phyloP scores from a whole-genome alignment of 2,888 invertebrate genomes.

The Labia minor region DNA sequence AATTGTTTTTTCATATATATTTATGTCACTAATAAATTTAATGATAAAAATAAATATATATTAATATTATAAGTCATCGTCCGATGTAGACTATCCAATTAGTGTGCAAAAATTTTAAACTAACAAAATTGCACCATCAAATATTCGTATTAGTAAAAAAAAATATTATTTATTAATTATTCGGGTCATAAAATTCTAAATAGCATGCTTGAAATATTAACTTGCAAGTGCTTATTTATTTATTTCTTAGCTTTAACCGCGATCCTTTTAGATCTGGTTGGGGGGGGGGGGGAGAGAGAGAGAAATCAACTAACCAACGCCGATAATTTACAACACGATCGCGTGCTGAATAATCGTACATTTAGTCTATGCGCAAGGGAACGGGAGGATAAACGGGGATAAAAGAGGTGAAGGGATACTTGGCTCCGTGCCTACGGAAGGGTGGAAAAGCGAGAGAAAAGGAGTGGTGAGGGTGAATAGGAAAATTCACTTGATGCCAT shows the following conservation, averaged over 20 bases:
- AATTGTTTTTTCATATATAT: too few relatives aligned
- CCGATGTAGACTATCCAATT: too few relatives aligned
- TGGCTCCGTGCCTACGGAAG: not conserved
- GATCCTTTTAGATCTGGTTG: conserved; percentile 5
- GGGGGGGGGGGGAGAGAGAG: not conserved
- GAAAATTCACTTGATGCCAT: not conserved
- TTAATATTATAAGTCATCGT: too few relatives aligned
- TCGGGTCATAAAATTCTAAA: too few relatives aligned
- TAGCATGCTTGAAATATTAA: too few relatives aligned
- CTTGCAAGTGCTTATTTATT: not conserved
- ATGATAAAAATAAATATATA: too few relatives aligned
- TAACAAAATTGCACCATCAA: too few relatives aligned
- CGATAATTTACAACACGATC: not conserved
- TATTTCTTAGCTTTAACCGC: conserved; percentile 1
- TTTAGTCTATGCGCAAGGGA: not conserved
- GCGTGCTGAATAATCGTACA: conserved; percentile 13
- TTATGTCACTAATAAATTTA: too few relatives aligned
- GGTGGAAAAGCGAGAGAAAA: not conserved
- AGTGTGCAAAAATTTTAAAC: too few relatives aligned
- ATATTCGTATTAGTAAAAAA: too few relatives aligned
- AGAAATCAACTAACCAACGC: not conserved
- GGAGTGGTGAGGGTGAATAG: too few relatives aligned
- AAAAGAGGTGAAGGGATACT: not conserved
- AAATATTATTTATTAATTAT: too few relatives aligned
- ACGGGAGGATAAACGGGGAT: not conserved